Conservation (phyloP, 1,140 invertebrate species). For the Diprion similis region DNA sequence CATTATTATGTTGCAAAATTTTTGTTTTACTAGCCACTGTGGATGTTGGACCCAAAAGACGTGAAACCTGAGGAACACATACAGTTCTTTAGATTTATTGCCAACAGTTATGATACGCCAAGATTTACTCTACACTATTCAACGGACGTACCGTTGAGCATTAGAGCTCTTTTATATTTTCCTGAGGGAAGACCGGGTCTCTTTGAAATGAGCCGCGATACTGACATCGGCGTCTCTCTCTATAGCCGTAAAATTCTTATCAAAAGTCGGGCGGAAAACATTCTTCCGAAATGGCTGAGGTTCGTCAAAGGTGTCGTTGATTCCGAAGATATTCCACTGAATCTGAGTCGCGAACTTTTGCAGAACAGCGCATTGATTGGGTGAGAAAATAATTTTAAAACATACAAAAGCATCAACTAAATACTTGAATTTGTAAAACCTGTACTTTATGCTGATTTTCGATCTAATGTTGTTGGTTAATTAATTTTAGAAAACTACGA, state of each 20-base stretch:
- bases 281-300: constrained; percentile 93
- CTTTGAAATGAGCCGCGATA: constrained; percentile 89
- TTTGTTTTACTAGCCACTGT: constrained; percentile 77
- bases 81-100: constrained; percentile 91
- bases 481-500: constrained; percentile 76
- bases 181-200: constrained; percentile 89
- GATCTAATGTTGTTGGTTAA: constrained; percentile 25
- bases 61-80: constrained; percentile 86
- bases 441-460: constrained; percentile 10
- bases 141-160: constrained; percentile 90
- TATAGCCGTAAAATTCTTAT: constrained; percentile 92
- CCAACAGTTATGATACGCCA: constrained; percentile 84
- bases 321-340: constrained; percentile 97
- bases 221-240: constrained; percentile 81
- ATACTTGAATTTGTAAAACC: constrained; percentile 25
- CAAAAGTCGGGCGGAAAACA: constrained; percentile 87
- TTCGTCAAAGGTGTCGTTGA: constrained; percentile 97
- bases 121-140: constrained; percentile 84
- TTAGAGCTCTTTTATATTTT: constrained; percentile 91
- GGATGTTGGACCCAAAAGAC: constrained; percentile 91
- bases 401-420: constrained; percentile 13
- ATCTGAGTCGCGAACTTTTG: constrained; percentile 93
- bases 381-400: constrained; percentile 60
- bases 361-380: constrained; percentile 92
- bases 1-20: constrained; percentile 9